Percentiles rank a stretch among this genome's conserved stretches.
These are phyloP conservation scores for Monomorium pharaonis DNA, from an alignment of 1,140 invertebrate genomes.

Conservation along the genomic window DNA sequence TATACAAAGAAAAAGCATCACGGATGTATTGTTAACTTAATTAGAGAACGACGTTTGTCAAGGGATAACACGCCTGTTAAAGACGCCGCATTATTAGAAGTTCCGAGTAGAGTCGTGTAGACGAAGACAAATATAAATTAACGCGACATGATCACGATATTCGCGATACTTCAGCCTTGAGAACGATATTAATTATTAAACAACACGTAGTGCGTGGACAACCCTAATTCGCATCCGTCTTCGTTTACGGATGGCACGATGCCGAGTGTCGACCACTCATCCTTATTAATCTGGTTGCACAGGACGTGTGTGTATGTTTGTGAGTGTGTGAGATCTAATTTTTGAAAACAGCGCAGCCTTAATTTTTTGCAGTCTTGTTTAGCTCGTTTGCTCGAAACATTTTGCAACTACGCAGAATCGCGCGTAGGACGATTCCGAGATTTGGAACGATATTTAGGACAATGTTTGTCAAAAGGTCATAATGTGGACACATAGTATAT, in stretches of 20 bases:
- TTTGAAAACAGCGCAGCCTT: slow-evolving; percentile 19
- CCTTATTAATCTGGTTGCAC: slow-evolving; percentile 17
- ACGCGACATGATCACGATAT: not conserved
- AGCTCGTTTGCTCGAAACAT: not conserved
- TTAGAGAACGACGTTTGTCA: slow-evolving; percentile 7
- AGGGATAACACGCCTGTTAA: not conserved
- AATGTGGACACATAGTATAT: not conserved
- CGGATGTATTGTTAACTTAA: not conserved
- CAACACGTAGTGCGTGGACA: not conserved
- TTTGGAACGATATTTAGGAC: not conserved
- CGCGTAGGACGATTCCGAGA: not conserved
- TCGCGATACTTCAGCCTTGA: slow-evolving; percentile 5
- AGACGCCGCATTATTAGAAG: not conserved
- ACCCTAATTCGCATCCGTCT: slow-evolving; percentile 19
- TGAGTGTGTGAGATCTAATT: not conserved
- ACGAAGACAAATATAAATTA: slow-evolving; percentile 6
- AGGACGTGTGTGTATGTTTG: not conserved
- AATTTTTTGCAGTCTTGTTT: not conserved
- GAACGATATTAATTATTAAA: slow-evolving; percentile 21
- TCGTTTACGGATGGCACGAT: not conserved
- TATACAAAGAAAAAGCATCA: not conserved
- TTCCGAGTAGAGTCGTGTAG: not conserved
- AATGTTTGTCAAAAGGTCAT: slow-evolving; percentile 18
- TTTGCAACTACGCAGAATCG: not conserved
- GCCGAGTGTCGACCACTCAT: slow-evolving; percentile 22